phyloP scores from a whole-genome alignment of 2,797 vertebrate species.

The Masticophis lateralis region DNA sequence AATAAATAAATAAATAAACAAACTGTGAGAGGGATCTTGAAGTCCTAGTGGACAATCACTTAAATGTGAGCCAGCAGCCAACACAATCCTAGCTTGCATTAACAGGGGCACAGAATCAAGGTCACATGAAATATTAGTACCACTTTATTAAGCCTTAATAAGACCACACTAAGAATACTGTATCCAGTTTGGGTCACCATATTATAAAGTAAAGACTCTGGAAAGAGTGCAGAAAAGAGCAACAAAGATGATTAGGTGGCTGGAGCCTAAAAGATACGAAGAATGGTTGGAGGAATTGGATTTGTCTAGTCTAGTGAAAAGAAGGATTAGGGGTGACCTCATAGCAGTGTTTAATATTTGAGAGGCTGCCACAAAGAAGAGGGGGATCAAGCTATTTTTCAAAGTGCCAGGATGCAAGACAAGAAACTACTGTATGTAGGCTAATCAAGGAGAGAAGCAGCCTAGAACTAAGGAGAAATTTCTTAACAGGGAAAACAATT shows the following conservation, averaged over 20 bases:
- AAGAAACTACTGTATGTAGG: neutral
- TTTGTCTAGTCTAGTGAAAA: neutral
- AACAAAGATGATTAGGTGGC: neutral
- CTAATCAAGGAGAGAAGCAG: neutral
- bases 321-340: neutral
- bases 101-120: neutral
- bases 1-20: too few relatives aligned
- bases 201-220: neutral
- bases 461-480: neutral
- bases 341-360: neutral
- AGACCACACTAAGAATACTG: neutral
- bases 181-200: neutral
- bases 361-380: neutral
- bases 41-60: neutral
- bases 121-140: neutral
- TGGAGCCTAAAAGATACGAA: neutral
- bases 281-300: neutral
- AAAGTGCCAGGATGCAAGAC: neutral
- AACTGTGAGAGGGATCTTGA: too few relatives aligned
- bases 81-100: neutral
- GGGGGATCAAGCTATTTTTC: neutral
- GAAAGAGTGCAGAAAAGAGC: neutral
- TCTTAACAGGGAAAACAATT: neutral
- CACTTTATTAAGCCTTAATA: neutral
- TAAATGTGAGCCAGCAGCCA: neutral